phyloP scores from a whole-genome alignment of 2,888 invertebrate species.

The Dyspetes luteomarginatus region DNA sequence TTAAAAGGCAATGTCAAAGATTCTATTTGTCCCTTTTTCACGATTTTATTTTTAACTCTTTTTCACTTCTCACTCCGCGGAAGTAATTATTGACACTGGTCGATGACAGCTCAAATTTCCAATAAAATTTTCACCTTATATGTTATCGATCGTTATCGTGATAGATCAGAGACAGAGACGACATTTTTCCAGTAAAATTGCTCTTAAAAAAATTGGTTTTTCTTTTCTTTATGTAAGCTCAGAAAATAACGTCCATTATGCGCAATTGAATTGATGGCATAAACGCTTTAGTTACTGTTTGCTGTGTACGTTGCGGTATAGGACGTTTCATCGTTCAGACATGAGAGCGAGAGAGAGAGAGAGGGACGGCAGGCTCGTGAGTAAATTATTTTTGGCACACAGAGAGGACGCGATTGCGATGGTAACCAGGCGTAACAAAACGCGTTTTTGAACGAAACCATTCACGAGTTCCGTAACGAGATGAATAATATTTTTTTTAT shows the following conservation, averaged over 20 bases:
- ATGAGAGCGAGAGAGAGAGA: neutral
- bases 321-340: neutral
- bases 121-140: no score
- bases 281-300: neutral
- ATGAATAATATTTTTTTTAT: neutral
- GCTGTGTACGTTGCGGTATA: neutral
- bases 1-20: no score
- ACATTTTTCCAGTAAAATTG: no score
- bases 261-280: neutral
- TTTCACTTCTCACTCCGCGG: no score
- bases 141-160: no score
- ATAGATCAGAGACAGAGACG: no score
- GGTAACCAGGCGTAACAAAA: slow-evolving; percentile 33
- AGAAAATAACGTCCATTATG: neutral
- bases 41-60: no score
- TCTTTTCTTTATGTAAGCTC: neutral
- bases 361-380: slow-evolving; percentile 1
- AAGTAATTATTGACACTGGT: no score
- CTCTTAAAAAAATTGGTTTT: neutral
- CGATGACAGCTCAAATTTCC: no score
- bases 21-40: no score
- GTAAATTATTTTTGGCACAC: slow-evolving; percentile 48
- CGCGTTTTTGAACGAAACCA: neutral
- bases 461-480: slow-evolving; percentile 2
- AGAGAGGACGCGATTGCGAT: slow-evolving; percentile 24